These are phyloP conservation scores for Stegana nigrithorax DNA, from an alignment of 2,888 invertebrate genomes.

Conservation along the genomic window DNA sequence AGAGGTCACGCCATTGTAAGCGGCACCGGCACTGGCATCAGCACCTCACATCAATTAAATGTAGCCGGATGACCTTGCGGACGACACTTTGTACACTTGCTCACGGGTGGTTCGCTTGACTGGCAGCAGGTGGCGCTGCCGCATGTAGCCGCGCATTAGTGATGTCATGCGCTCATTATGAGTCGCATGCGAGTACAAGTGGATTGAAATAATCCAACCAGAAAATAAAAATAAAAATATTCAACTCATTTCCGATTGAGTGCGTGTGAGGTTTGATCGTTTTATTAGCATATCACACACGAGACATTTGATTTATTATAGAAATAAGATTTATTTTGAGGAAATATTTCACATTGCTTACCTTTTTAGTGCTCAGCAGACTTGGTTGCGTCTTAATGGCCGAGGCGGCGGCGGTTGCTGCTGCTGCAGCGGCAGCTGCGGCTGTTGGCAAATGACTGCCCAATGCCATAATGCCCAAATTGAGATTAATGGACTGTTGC, in stretches of 20 bases:
- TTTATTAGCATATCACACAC: too few relatives aligned
- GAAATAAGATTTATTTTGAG: too few relatives aligned
- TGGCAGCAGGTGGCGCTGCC: neutral
- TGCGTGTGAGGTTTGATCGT: too few relatives aligned
- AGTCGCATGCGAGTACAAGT: neutral
- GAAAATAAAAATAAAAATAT: too few relatives aligned
- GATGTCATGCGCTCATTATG: neutral
- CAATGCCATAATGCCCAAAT: constrained; percentile 14
- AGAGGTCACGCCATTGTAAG: constrained; percentile 6
- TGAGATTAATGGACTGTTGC: constrained; percentile 13
- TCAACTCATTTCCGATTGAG: too few relatives aligned
- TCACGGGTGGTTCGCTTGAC: too few relatives aligned
- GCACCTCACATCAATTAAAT: constrained; percentile 1
- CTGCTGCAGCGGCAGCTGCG: neutral
- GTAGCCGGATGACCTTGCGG: neutral
- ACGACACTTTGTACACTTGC: neutral
- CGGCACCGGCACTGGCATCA: neutral
- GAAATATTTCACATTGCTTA: too few relatives aligned
- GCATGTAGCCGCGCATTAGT: neutral
- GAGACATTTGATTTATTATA: too few relatives aligned
- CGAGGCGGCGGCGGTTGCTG: neutral
- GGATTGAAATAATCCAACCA: too few relatives aligned
- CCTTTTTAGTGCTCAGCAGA: constrained; percentile 3
- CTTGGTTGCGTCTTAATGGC: neutral
- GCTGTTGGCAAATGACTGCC: neutral